Evolutionary conservation across 2,888 invertebrate genomes (phyloP), one percentile per base, ranked within the genome.

Genomic region (Blastobasis adustella): DNA sequence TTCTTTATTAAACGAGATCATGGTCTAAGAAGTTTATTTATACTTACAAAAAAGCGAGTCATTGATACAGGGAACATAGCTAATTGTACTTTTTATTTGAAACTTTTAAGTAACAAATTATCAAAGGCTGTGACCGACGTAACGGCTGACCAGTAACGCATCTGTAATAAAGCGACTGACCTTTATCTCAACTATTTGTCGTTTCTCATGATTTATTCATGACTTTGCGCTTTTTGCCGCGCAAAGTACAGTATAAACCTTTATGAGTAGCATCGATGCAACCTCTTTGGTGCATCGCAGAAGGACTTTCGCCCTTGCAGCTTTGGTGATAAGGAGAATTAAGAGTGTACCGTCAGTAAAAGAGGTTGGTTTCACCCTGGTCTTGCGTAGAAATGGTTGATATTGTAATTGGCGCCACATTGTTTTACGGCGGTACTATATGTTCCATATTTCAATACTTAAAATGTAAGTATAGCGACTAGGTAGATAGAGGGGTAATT

Each of bases 171-270:
- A 81, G 76, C 73, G 69, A 76, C 72, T 79, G 82, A 85, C 85
- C 85, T 86, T 82, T 82, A 74, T 67, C 69, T 69, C 68, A 69
- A 79, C 79, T 85, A 84, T 85, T 85, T 83, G 84, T 84, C 83
- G 72, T 71, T 57, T 56, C 69, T 79, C 80, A 86, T 87, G 79
- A 74, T 70, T 86, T 77, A 86, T 86, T 83, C 85, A 86, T 81
- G 76, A 71, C 57, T 65, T 59, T 58, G 42, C 61, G 62, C 69
- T 80, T 83, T 82, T 83, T 83, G 78, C 79, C 57, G 61, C 67
- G 64, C 64, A 69, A 75, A 79, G 71, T 76, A 78, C 76, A 23
- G 73, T 76, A 73, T 72, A 71, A 66, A 69, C 72, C 68, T 63
- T 62, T 64, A 65, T 63, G 58, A 59, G 60, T 60, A 59, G 49